Conservation (phyloP, 2,888 invertebrate genomes). For the Thera obeliscata region DNA sequence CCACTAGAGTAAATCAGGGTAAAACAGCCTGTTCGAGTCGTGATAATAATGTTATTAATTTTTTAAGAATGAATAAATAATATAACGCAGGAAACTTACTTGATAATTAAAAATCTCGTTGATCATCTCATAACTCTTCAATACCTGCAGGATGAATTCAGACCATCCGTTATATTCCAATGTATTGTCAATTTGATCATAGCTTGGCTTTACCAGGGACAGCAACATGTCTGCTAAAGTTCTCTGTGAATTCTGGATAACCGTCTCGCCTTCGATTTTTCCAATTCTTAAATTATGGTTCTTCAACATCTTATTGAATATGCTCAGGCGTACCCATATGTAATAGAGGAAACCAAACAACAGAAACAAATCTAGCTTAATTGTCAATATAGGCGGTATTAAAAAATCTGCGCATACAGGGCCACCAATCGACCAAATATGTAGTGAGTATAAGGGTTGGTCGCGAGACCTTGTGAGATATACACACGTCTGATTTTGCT, state of each 20-base stretch:
- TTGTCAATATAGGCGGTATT: conserved; percentile 22
- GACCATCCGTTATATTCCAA: conserved; percentile 37
- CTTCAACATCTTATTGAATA: conserved; percentile 45
- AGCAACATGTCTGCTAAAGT: conserved; percentile 16
- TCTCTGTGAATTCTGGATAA: neutral
- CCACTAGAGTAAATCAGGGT: no score
- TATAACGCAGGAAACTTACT: neutral
- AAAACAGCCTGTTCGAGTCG: no score
- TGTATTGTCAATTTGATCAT: conserved; percentile 1
- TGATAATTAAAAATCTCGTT: conserved; percentile 40
- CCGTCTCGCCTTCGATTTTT: neutral
- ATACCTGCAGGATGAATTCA: conserved; percentile 43
- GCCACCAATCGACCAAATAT: conserved; percentile 33
- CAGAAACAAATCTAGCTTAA: conserved; percentile 47
- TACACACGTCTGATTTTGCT: no score
- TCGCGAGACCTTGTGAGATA: no score
- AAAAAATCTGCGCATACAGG: conserved; percentile 38
- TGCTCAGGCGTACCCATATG: conserved; percentile 41
- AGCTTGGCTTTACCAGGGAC: conserved; percentile 21
- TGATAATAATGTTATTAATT: no score
- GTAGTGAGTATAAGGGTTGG: conserved; percentile 36
- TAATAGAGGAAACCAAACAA: conserved; percentile 44
- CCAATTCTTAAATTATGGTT: conserved; percentile 5
- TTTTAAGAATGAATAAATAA: neutral
- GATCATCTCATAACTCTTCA: conserved; percentile 46